Evolutionary conservation across 2,797 vertebrate genomes (phyloP), one percentile per base, ranked within the genome.

Genomic region (Cyclura pinguis): DNA sequence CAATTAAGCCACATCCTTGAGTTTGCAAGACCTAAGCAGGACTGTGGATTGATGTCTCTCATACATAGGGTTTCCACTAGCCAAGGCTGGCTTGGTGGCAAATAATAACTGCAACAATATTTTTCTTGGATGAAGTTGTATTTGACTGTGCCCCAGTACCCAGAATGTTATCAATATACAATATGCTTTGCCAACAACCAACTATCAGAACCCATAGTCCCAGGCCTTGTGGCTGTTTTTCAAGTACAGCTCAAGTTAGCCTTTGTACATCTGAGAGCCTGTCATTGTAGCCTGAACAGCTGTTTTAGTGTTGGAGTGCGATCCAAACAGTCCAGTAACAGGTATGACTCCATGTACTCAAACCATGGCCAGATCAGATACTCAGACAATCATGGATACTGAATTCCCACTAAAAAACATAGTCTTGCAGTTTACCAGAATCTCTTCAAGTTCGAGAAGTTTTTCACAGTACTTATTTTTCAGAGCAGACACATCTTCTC

Each of bases 281-380:
- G 93, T 95, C 91, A 97, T 93, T 14, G 95, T 96, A 78, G 97
- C 97, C 93, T 98, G 98, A 85, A 99, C 98, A 18, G 97, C 89
- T 5, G 93, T 0, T 97, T 97, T 29, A 99, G 96, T 10, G 97
- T 96, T 10, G 98, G 97, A 1, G 96, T 94, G 55, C 95, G 89
- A 59, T 96, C 97, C 94, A 99, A 80, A 87, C 91, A 96, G 50
- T 97, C 97, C 0, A 94, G 59, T 74, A 97, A 89, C 52, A 97
- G 95, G 1, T 94, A 97, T 1, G 94, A 1, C 86, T 98, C 97
- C 80, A 98, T 92, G 73, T 98, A 98, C 94, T 99, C 98, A 97
- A 99, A 98, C 98, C 98, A 99, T 0, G 99, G 99, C 99, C 98
- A 99, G 80, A 99, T 97, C 97, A 99, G 95, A 97, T 99, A 99